Evolutionary conservation across 2,113 vertebrate species (phyloP).

Genomic region (Nestor notabilis): DNA sequence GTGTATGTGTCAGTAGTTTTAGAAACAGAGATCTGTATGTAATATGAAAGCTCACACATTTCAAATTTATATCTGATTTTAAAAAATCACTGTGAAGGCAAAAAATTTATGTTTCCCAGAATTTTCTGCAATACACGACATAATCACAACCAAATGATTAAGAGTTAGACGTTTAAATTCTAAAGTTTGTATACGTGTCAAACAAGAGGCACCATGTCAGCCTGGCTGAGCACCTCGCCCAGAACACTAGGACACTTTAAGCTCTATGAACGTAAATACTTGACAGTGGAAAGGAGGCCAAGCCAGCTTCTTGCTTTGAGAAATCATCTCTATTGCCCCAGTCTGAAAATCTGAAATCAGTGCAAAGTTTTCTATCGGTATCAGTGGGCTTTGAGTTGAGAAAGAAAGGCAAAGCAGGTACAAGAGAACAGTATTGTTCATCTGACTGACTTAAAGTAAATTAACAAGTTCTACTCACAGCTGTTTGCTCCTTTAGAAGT

Average conservation of each 20-base stretch:
- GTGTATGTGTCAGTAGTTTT: background rate
- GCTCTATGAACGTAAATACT: background rate
- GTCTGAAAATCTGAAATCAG: background rate
- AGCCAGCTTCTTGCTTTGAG: background rate
- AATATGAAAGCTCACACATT: background rate
- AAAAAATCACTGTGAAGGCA: background rate
- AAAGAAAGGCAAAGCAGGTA: background rate
- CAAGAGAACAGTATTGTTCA: background rate
- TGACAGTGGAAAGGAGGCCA: background rate
- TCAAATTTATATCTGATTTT: background rate
- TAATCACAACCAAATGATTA: background rate
- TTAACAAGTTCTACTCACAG: background rate
- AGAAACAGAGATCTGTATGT: background rate
- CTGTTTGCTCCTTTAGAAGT: background rate
- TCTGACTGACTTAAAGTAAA: background rate
- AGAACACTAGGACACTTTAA: background rate
- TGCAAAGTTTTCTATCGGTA: background rate
- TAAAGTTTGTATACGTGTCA: rapidly evolving
- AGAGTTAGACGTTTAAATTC: background rate
- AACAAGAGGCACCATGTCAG: background rate
- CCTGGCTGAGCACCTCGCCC: background rate
- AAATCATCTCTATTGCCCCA: rapidly evolving
- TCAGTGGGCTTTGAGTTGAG: background rate
- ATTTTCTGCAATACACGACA: background rate
- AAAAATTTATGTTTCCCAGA: background rate